Evolutionary conservation across 2,113 vertebrate genomes (phyloP).

Genomic region (Malurus alboscapulatus): DNA sequence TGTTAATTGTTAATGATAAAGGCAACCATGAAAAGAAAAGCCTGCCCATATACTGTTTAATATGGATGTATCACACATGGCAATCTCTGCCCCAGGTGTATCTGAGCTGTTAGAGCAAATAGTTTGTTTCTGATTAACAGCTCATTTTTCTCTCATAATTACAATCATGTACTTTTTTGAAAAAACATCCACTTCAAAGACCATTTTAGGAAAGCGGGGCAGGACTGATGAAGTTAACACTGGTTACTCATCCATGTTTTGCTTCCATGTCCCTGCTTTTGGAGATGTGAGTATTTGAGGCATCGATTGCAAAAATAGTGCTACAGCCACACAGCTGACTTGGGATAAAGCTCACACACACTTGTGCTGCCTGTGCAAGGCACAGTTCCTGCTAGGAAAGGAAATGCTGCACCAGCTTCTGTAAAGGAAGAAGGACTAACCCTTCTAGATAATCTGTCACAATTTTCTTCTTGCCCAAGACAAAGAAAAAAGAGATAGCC

Average conservation of each 20-base stretch:
- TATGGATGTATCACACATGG: conserved; percentile 4
- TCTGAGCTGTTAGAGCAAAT: conserved; percentile 6
- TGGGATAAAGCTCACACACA: not conserved
- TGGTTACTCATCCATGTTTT: not conserved
- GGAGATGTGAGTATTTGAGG: not conserved
- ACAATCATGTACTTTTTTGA: not conserved
- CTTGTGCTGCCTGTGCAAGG: not conserved
- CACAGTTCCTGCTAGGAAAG: not conserved
- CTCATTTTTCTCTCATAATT: conserved; percentile 39
- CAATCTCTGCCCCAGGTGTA: conserved; percentile 31
- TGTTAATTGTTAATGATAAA: not conserved
- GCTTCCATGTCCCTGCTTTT: not conserved
- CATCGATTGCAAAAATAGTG: not conserved
- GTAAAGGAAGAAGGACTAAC: not conserved
- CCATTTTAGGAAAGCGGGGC: not conserved
- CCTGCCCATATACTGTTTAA: conserved; percentile 23
- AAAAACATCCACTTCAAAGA: not conserved
- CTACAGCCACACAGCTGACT: not conserved
- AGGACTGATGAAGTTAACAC: not conserved
- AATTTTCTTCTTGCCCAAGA: not conserved
- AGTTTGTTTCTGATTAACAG: conserved; percentile 35
- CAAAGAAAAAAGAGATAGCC: not conserved
- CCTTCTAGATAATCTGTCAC: not conserved
- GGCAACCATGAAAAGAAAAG: not conserved
- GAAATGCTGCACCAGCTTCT: not conserved